Conservation (phyloP, 1,140 invertebrate species). For the Periplaneta americana region DNA sequence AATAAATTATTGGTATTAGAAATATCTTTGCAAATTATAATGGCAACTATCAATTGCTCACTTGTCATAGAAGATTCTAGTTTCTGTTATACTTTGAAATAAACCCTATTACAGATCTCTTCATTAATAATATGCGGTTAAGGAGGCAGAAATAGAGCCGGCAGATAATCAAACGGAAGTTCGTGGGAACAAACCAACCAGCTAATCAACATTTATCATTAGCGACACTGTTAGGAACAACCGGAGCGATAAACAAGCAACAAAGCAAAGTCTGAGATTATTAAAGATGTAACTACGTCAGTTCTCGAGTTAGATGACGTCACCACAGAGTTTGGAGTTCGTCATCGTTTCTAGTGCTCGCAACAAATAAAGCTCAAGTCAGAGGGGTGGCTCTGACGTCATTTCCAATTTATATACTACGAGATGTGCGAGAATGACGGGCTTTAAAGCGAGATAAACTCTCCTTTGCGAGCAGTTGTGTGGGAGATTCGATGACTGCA, state of each 20-base stretch:
- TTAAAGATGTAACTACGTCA: neutral
- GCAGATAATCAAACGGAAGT: too few relatives aligned
- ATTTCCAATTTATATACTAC: neutral
- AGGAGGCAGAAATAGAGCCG: too few relatives aligned
- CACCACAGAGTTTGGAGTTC: neutral
- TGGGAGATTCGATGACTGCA: neutral
- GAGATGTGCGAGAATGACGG: neutral
- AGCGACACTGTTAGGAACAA: neutral
- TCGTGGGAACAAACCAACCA: too few relatives aligned
- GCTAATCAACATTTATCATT: neutral
- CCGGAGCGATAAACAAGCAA: neutral
- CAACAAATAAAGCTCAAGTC: neutral
- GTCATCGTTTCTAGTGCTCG: neutral
- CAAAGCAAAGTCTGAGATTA: neutral
- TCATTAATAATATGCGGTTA: too few relatives aligned
- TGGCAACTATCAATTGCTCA: too few relatives aligned
- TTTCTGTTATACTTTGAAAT: too few relatives aligned
- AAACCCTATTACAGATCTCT: too few relatives aligned
- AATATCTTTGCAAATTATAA: too few relatives aligned
- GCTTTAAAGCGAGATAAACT: too few relatives aligned
- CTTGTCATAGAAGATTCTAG: too few relatives aligned
- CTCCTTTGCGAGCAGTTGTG: neutral
- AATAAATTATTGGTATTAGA: too few relatives aligned
- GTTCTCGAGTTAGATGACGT: neutral
- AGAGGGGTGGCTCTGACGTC: neutral